Base-by-base conservation (phyloP, 2,797 vertebrate species). In the Sebastes trivittatus region DNA sequence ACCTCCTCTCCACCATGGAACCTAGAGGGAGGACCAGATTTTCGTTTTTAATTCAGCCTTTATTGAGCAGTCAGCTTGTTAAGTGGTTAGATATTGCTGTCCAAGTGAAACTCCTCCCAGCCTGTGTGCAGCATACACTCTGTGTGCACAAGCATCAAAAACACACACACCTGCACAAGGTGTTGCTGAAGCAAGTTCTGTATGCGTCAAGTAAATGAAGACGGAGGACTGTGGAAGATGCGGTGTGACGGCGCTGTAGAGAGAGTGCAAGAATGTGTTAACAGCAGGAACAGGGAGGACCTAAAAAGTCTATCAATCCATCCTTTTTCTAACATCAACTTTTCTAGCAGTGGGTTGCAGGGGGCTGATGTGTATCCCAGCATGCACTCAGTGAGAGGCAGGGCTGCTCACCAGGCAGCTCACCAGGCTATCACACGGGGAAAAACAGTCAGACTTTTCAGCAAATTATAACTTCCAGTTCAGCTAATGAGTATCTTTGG, bases 191-290 rank as follows among this genome's bases (percentile, higher is more conserved):
- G 56, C 14, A 49, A 18, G 2, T 67, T 80, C 72, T 80, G 62
- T 7, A 52, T 27, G 38, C 1, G 7, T 60, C 72, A 11, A 49
- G 69, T 29, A 81, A 84, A 87, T 87, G 75, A 78, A 83, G 78
- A 88, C 5, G 2, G 63, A 80, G 42, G 49, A 29, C 55, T 34
- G 58, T 2, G 68, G 42, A 7, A 16, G 66, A 22, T 29, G 42
- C 0, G 0, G 5, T 2, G 60, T 27, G 75, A 73, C 68, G 62
- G 60, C 4, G 2, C 14, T 9, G 59, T 8, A 18, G 63, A 73
- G 59, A 71, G 27, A 65, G 29, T 4, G 7, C 58, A 76, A 49
- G 18, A 70, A 72, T 20, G 56, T 55, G 38, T 70, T 81, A 67
- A 82, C 72, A n/a, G 30, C 14, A 2, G 58, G 34, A 16, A 29